A percentile compares a stretch with the other conserved stretches of the same genome.
phyloP scores from a whole-genome alignment of 2,113 vertebrate genomes.

The Maccullochella peelii region DNA sequence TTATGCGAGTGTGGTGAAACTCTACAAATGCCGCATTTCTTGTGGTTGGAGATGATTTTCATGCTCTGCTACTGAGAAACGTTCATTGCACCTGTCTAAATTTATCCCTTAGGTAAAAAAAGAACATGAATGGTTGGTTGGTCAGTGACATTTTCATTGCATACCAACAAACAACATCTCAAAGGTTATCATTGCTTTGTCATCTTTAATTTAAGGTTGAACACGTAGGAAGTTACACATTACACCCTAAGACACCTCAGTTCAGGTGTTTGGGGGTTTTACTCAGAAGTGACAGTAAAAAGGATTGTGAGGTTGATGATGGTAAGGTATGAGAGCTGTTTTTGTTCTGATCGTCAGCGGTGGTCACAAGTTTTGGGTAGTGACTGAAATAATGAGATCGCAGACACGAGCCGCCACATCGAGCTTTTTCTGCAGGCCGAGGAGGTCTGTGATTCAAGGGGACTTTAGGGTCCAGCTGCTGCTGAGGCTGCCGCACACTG shows the following conservation, averaged over 20 bases:
- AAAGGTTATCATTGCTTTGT: constrained; percentile 1
- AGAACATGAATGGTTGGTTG: neutral
- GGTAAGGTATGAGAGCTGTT: constrained; percentile 21
- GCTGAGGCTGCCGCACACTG: neutral
- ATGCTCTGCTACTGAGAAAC: neutral
- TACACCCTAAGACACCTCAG: neutral
- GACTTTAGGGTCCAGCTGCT: constrained; percentile 24
- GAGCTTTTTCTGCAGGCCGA: constrained; percentile 28
- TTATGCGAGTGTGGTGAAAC: neutral
- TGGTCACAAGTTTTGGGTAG: neutral
- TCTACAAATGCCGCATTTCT: neutral
- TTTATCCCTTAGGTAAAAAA: neutral
- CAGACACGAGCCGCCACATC: neutral
- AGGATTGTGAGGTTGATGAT: constrained; percentile 23
- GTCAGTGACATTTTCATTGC: constrained; percentile 17
- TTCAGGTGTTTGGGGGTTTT: constrained; percentile 9
- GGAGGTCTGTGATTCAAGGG: constrained; percentile 15
- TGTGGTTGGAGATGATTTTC: neutral
- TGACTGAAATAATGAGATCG: constrained; percentile 1
- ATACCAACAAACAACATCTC: neutral
- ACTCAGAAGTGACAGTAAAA: constrained; percentile 15
- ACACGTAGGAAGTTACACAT: neutral
- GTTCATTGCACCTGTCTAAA: neutral
- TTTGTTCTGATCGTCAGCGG: constrained; percentile 43
- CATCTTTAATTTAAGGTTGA: neutral